Base-by-base conservation (phyloP, 2,113 vertebrate genomes). In the Ovis canadensis region DNA sequence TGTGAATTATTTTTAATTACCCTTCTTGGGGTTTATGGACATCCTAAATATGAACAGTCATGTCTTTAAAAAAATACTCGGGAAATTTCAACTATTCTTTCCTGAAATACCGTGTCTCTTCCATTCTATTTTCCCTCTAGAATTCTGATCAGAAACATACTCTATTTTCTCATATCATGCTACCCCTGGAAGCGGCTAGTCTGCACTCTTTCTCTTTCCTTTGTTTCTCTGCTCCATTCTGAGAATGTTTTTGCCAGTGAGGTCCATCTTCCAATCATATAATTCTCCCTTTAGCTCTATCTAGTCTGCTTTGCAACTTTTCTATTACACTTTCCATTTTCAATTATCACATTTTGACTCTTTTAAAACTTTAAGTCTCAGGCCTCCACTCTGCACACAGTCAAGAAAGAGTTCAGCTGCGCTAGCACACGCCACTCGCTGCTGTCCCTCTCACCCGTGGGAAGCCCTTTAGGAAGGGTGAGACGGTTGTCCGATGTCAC, bases 381-480 rank as follows among this genome's bases (percentile, higher is more conserved):
- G 54, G 23, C 10, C 1, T 17, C 14, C 59, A 2, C 13, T 57
- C 29, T 40, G 15, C 0, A 7, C n/a, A 2, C 31, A n/a, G n/a
- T 57, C 25, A 67, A 25, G 85, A 43, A 52, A 81, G 31, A 40
- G 25, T 27, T 5, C 16, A 36, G 29, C 19, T 59, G 50, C 36
- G 6, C 77, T 43, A 8, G 36, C 7, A 5, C 0, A 17, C 1
- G 36, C 2, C 29, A 21, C 54, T 82, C 8, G 1, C 3, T 14
- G n/a, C 19, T 43, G 10, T 88, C 40, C 74, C n/a, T 12, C 3
- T 59, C 67, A 12, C 36, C 67, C 25, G 12, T n/a, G 45, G 4
- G 45, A 80, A 55, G 3, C 21, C 12, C n/a, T 9, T 3, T 43
- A 40, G 4, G 57, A 36, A 67, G 48, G 88, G 7, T 33, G 40